Base-by-base conservation (phyloP, 1,140 invertebrate species). In the Heliothis virescens region DNA sequence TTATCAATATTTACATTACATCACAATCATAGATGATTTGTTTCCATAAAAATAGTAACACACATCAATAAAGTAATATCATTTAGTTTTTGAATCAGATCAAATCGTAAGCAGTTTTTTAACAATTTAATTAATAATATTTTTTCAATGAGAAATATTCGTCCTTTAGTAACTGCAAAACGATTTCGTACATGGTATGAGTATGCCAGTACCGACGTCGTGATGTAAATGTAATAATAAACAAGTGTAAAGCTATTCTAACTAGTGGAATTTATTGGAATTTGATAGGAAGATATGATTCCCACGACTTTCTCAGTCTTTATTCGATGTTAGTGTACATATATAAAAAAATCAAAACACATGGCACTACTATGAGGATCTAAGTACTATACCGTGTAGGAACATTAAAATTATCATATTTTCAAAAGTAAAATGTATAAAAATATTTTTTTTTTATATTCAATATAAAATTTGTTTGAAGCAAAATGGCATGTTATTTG, bases 331-430 rank as follows among this genome's bases (percentile, higher is more conserved):
- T 29, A 75, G 50, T 80, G 67, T 87, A 83, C 75, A 83, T 78
- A 60, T 21, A 80, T 47, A 81, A 80, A 75, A n/a, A 82, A 81
- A 76, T 87, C 79, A 85, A 88, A 88, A 90, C 79, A 88, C 87
- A 94, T 93, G 91, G 91, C 92, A 93, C 91, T 90, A 90, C 80
- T 72, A 60, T 79, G 81, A 84, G 82, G 74, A 85, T 85, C 86
- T 92, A 91, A 92, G 87, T 93, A 94, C 87, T 89, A 88, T 62
- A 82, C 63, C 34, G 63, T 83, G 69, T 92, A 94, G 91, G 91
- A 94, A 94, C 90, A 87, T 89, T 86, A 85, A 86, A 85, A 89
- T 86, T 82, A 87, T 86, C 82, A 82, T 79, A 87, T 86, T 87
- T 74, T 87, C 85, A 87, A 87, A 90, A 92, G 87, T 87, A 81